Evolutionary conservation across 2,888 invertebrate genomes (phyloP).

Genomic region (Campoplex nolae): DNA sequence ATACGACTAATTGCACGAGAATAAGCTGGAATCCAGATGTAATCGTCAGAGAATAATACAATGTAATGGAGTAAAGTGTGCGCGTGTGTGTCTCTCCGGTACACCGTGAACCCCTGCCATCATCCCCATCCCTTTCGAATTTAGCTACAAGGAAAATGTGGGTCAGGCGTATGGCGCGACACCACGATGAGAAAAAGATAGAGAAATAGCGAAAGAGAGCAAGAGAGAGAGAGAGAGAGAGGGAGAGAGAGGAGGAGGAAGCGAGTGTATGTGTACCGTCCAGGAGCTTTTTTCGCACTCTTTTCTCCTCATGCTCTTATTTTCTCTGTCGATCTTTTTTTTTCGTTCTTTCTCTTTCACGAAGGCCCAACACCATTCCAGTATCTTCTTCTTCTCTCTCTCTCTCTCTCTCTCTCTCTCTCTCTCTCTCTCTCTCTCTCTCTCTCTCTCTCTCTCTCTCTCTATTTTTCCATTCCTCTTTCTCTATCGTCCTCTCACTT

Average conservation of each 20-base stretch:
- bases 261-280: slow-evolving; percentile 13
- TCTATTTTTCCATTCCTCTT: slow-evolving; percentile 20
- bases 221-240: neutral
- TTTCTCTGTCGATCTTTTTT: slow-evolving; percentile 42
- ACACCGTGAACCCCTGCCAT: slow-evolving; percentile 5
- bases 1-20: slow-evolving; percentile 66
- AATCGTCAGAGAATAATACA: slow-evolving; percentile 56
- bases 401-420: slow-evolving; percentile 11
- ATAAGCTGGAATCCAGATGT: slow-evolving; percentile 61
- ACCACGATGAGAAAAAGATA: slow-evolving; percentile 25
- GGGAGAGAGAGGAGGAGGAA: neutral
- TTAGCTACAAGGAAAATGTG: slow-evolving; percentile 60
- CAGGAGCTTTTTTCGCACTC: slow-evolving; percentile 47
- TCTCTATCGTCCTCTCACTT: slow-evolving; percentile 42
- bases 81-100: slow-evolving; percentile 46
- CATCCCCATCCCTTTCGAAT: slow-evolving; percentile 57
- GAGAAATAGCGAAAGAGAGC: neutral
- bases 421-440: slow-evolving; percentile 14
- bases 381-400: slow-evolving; percentile 22
- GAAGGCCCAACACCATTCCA: slow-evolving; percentile 37
- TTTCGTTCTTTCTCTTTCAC: slow-evolving; percentile 33
- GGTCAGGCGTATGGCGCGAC: slow-evolving; percentile 62
- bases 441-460: slow-evolving; percentile 16
- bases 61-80: slow-evolving; percentile 47
- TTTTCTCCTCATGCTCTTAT: slow-evolving; percentile 32